A percentile compares a stretch with the other conserved stretches of the same genome.
phyloP scores from a whole-genome alignment of 2,888 invertebrate genomes.

The Polymixis lichenea region DNA sequence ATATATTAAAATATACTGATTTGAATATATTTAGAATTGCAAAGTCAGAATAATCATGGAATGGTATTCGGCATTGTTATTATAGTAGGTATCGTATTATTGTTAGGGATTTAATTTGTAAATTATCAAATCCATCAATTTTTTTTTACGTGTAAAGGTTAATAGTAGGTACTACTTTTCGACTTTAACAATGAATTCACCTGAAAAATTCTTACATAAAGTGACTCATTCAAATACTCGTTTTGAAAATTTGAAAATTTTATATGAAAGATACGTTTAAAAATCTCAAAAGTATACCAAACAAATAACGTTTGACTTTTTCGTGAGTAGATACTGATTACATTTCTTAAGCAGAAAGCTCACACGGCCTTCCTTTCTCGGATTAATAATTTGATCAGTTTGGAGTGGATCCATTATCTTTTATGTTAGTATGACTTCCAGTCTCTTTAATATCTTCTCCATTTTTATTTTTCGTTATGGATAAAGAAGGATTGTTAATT shows the following conservation, averaged over 20 bases:
- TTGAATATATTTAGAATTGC: constrained; percentile 8
- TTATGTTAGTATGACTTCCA: neutral
- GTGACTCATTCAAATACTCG: neutral
- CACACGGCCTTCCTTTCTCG: constrained; percentile 11
- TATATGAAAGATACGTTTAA: neutral
- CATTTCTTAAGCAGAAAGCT: constrained; percentile 5
- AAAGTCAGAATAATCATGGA: constrained; percentile 1
- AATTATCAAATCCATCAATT: neutral
- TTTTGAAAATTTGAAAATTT: too few relatives aligned
- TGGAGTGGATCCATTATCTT: constrained; percentile 29
- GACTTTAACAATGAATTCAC: neutral
- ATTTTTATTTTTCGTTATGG: too few relatives aligned
- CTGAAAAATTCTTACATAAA: neutral
- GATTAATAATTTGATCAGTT: constrained; percentile 27
- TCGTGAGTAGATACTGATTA: neutral
- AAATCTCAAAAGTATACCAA: neutral
- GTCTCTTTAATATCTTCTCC: neutral
- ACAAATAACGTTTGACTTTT: constrained; percentile 3
- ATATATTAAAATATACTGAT: constrained; percentile 8
- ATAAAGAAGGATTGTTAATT: neutral
- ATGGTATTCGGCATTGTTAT: neutral
- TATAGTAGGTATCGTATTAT: neutral
- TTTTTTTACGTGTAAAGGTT: neutral
- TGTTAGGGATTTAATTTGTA: neutral
- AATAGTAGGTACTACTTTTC: neutral